Evolutionary conservation across 1,140 invertebrate genomes (phyloP), one percentile per base, ranked within the genome.

Genomic region (Stegodyphus dumicola): DNA sequence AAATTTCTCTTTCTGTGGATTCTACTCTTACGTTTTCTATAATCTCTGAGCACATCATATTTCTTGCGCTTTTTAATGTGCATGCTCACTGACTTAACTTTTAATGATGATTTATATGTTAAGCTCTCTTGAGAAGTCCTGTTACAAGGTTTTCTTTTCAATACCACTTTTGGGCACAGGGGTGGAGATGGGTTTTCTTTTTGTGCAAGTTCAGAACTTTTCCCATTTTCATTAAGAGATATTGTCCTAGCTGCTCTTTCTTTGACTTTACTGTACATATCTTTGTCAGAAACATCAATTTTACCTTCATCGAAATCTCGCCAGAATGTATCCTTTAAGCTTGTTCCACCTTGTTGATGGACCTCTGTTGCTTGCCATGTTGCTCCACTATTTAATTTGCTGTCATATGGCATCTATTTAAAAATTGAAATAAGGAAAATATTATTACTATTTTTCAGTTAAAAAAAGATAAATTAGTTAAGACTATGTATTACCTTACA

Each of bases 181-280:
- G 65, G 74, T 10, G 71, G 80, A 4, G 13, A 13, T 11, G 66
- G 81, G 17, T 67, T 77, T 17, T 85, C 81, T 77, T 85, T 85
- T 10, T 83, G 80, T 11, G 15, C 56, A 0, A 18, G 3, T 51
- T 85, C 81, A 15, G 51, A 7, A n/a, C 18, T 76, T 18, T 76
- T 85, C 5, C 74, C 53, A 54, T 48, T 48, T 13, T 85, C 74
- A 15, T 10, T 33, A 15, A 53, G 5, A 52, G 7, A 53, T 33
- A 60, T 49, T 33, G 74, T 76, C 49, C 81, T 76, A 1, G 65
- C 60, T 69, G 73, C 81, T 60, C 81, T 85, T 17, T 85, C 81
- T 51, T 89, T 90, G 2, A 90, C 89, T 78, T 87, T 89, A 9
- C 89, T 90, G 69, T 90, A 90, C 89, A 90, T 89, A 81, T 90